phyloP scores from a whole-genome alignment of 2,797 vertebrate genomes.

The Danionella dracula region DNA sequence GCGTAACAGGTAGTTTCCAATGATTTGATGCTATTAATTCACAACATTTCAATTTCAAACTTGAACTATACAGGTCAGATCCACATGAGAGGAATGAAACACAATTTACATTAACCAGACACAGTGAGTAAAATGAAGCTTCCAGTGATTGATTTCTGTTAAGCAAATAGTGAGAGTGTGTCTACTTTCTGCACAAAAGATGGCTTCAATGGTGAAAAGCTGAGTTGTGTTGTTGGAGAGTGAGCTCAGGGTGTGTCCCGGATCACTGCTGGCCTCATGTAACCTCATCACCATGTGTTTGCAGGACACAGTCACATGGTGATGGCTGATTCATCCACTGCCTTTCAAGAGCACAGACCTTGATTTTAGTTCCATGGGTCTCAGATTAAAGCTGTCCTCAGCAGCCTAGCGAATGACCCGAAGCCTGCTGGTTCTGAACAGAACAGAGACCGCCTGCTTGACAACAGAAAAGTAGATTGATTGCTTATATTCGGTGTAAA shows the following conservation, averaged over 20 bases:
- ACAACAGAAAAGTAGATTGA: too few relatives aligned
- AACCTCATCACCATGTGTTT: neutral
- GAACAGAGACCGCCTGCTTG: too few relatives aligned
- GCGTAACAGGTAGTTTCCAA: neutral
- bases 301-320: neutral
- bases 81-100: neutral
- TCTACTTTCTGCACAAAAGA: neutral
- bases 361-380: neutral
- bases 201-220: neutral
- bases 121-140: neutral
- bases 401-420: neutral
- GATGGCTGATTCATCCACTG: neutral
- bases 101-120: neutral
- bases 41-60: too few relatives aligned
- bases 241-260: slow-evolving; percentile 21
- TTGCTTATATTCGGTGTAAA: too few relatives aligned
- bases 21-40: too few relatives aligned
- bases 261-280: slow-evolving; percentile 2
- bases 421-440: neutral
- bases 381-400: neutral
- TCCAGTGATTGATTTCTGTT: too few relatives aligned
- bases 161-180: neutral
- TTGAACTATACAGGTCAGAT: too few relatives aligned
- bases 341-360: neutral
- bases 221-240: slow-evolving; percentile 1